Base-by-base conservation (phyloP, 92 coral and sea anemone genomes). In the Zoanthus sansibaricus region DNA sequence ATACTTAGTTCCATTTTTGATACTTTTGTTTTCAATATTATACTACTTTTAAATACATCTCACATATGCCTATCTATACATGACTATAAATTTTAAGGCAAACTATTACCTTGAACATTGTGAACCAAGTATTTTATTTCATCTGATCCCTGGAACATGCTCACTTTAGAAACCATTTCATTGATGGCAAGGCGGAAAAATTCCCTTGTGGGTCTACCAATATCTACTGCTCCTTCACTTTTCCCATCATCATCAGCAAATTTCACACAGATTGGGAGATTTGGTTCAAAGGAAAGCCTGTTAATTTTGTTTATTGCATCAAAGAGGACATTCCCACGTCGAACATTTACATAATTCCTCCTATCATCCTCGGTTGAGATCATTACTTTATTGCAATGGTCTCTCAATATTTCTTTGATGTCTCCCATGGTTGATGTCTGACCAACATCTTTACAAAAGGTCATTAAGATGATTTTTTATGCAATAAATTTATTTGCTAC, bases 181-280 rank as follows among this genome's bases (percentile, higher is more conserved):
- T 59, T 62, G 30, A 80, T 71, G 71, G 75, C 86, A 56, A 80
- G 73, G 6, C 86, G 74, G 71, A 54, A 71, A 55, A 80, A 80
- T 58, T 80, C 86, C 46, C 86, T 67, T 30, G 86, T 71, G 21
- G 86, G 86, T 30, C 75, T 45, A 30, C 86, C 72, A 20, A 80
- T 47, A 47, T 80, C 86, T 5, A 80, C 86, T 59, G 86, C 87
- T 44, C 87, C 87, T 71, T 83, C 87, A 83, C 87, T 83, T 18
- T 48, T 54, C 55, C 87, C 87, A 18, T 68, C 64, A 7, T 83
- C 87, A 83, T 83, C 87, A 83, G 87, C 87, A 83, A 83, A 83
- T 71, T 83, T 83, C 15, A 83, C 79, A 33, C 79, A 83, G 21
- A 83, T 67, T 42, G 87, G 87, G 25, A 83, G 33, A 37, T 45